Conservation (phyloP, 1,140 invertebrate species). For the Drosophila sucinea region DNA sequence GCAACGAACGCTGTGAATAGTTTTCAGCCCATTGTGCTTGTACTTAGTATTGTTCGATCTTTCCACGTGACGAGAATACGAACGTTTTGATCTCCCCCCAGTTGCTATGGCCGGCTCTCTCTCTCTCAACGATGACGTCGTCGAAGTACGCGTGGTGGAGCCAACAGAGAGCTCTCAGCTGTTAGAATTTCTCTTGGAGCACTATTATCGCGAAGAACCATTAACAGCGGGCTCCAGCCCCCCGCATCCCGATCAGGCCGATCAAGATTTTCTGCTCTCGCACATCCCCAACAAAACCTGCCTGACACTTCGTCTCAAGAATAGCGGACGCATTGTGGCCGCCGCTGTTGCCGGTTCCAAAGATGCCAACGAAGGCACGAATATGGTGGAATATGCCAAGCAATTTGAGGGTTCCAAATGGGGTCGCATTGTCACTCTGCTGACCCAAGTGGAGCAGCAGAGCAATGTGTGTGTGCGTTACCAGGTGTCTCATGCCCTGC, state of each 20-base stretch:
- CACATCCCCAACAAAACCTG: constrained; percentile 53
- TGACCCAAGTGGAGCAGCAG: constrained; percentile 37
- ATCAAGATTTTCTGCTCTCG: constrained; percentile 54
- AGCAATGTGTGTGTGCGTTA: constrained; percentile 49
- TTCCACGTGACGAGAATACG: background rate
- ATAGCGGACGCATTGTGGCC: constrained; percentile 44
- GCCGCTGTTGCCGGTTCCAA: constrained; percentile 60
- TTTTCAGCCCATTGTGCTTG: background rate
- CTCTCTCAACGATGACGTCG: background rate
- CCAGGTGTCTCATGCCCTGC: constrained; percentile 38
- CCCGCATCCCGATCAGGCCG: constrained; percentile 39
- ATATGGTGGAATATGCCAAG: constrained; percentile 19
- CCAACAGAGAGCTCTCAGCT: constrained; percentile 25
- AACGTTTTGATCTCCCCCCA: too few species aligned
- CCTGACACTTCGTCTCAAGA: constrained; percentile 26
- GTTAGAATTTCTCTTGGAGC: constrained; percentile 49
- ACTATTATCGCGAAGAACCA: constrained; percentile 67
- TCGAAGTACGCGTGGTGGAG: constrained; percentile 35
- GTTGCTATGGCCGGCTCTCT: background rate
- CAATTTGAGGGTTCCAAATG: constrained; percentile 50
- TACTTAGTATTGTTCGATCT: background rate
- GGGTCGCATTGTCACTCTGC: constrained; percentile 54
- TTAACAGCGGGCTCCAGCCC: constrained; percentile 54
- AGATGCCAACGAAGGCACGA: constrained; percentile 7
- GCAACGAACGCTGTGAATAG: background rate